Evolutionary conservation across 1,140 invertebrate species (phyloP), one percentile per base, ranked within the genome.

Genomic region (Ceratina calcarata): DNA sequence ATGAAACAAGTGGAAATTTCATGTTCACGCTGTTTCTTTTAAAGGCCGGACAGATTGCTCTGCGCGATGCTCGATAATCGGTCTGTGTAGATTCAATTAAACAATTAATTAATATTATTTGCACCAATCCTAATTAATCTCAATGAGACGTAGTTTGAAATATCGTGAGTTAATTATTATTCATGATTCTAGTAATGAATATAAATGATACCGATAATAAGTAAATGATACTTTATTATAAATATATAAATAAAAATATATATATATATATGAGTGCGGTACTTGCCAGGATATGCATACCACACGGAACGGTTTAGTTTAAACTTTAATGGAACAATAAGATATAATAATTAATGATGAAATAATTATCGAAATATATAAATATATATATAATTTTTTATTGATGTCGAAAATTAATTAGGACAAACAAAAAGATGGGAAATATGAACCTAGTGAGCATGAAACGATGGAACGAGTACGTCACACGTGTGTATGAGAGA

Each of bases 391-490:
- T 91, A 91, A 90, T 91, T 91, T 91, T 91, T 88, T 90, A 91
- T 91, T 60, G 85, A 90, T 90, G 89, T 90, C 89, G 85, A 90
- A 88, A 87, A 72, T 70, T 75, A 89, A 89, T 82, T 89, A 88
- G 80, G 77, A 80, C 73, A 85, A 82, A 83, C n/a, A 82, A 82
- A 58, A 80, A 76, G 81, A 16, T 16, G 49, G 55, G 73, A 84
- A 72, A 84, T 72, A 70, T 77, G 81, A 86, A 87, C 68, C 67
- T 82, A 87, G 84, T 74, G 69, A 83, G 72, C 84, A 72, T 51
- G 51, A 68, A 58, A 73, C 37, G 0, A 45, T 45, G 37, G 37
- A 66, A 55, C 24, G 66, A 70, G 72, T 62, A 81, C 80, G 80
- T 66, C 53, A 61, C 60, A 79, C 51, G 67, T 68, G 66, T 82